These are phyloP conservation scores for Ceratosolen fusciceps DNA, from an alignment of 1,140 invertebrate genomes.

Conservation along the genomic window DNA sequence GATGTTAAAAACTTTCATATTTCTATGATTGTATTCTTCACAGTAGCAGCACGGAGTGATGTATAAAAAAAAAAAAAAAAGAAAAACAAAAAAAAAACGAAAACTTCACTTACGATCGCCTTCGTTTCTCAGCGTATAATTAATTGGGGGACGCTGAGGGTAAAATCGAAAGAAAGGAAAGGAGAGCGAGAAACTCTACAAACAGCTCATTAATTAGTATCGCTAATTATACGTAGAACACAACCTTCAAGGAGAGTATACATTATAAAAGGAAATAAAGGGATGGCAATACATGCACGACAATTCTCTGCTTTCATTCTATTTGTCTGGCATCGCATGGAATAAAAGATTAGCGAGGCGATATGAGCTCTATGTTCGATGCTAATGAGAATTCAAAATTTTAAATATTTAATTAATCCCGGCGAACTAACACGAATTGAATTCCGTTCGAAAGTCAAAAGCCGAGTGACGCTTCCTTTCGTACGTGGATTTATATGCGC, in stretches of 20 bases:
- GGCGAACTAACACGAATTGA: no score
- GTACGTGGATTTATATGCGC: no score
- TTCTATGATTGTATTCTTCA: not conserved
- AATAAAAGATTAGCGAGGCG: conserved; percentile 54
- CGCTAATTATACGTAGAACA: conserved; percentile 57
- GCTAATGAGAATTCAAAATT: conserved; percentile 60
- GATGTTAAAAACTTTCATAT: not conserved
- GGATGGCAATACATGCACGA: not conserved
- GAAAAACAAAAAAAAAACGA: conserved; percentile 22
- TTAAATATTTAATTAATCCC: conserved; percentile 59
- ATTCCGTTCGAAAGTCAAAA: no score
- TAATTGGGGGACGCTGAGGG: conserved; percentile 2
- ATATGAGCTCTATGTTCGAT: conserved; percentile 51
- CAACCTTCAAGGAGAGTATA: conserved; percentile 29
- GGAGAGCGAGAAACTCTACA: not conserved
- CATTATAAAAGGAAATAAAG: conserved; percentile 1
- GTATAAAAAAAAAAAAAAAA: no score
- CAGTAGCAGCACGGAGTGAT: no score
- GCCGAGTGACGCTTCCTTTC: no score
- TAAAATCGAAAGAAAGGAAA: conserved; percentile 16
- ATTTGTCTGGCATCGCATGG: conserved; percentile 52
- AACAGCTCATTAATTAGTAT: conserved; percentile 59
- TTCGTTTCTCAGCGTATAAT: conserved; percentile 32
- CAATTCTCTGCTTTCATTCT: conserved; percentile 45
- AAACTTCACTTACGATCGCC: not conserved